These are phyloP conservation scores for Gephyroberyx darwinii DNA, from an alignment of 2,797 vertebrate genomes.

Conservation along the genomic window DNA sequence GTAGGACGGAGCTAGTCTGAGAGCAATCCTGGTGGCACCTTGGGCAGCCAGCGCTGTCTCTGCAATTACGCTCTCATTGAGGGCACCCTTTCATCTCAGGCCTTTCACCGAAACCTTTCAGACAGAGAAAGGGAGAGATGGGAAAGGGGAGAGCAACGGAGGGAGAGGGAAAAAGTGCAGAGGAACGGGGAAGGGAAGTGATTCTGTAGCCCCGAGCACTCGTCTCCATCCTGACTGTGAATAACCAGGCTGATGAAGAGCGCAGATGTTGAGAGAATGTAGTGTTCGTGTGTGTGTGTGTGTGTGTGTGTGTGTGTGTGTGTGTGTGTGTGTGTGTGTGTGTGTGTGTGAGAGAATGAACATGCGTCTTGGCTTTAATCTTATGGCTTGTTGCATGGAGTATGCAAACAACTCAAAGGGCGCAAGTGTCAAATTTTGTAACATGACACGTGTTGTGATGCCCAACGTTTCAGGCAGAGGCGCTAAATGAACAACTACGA, in stretches of 20 bases:
- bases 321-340: not conserved
- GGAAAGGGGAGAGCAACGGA: constrained; percentile 23
- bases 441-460: too few relatives aligned
- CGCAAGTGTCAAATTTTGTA: too few relatives aligned
- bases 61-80: constrained; percentile 76
- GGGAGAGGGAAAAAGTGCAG: constrained; percentile 24
- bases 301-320: not conserved
- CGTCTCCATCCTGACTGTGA: constrained; percentile 64
- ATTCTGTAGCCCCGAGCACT: constrained; percentile 75
- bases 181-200: constrained; percentile 70
- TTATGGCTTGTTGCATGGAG: too few relatives aligned
- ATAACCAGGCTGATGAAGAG: constrained; percentile 72
- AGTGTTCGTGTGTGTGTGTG: constrained; percentile 35
- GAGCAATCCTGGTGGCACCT: constrained; percentile 65
- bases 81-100: constrained; percentile 75
- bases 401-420: too few relatives aligned
- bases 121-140: constrained; percentile 58
- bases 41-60: constrained; percentile 63
- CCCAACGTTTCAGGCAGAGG: too few relatives aligned
- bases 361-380: too few relatives aligned
- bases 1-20: constrained; percentile 49
- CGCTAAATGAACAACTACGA: too few relatives aligned
- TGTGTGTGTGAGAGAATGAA: too few relatives aligned
- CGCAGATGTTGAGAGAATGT: constrained; percentile 70
- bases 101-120: constrained; percentile 78